A percentile compares a stretch with the other conserved stretches of the same genome.
Evolutionary conservation across 2,113 vertebrate species (phyloP).

Genomic region (Oxygymnocypris stewartii): DNA sequence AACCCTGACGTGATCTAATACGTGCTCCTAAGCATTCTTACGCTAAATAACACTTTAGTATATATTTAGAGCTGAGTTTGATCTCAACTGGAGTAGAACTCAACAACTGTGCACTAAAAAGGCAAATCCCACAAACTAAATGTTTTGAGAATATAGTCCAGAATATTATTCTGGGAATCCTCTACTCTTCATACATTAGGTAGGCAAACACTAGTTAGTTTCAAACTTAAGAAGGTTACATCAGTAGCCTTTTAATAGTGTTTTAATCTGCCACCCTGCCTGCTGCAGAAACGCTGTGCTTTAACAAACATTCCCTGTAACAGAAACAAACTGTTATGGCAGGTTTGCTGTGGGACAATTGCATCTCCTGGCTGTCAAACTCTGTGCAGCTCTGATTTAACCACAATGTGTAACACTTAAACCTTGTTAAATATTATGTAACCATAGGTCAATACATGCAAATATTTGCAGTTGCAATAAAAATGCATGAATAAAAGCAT

Average conservation of each 20-base stretch:
- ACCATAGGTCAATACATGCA: background rate
- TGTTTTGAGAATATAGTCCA: background rate
- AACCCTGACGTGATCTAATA: slow-evolving; percentile 6
- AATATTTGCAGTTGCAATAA: background rate
- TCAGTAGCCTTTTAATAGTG: slow-evolving; percentile 46
- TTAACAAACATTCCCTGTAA: slow-evolving; percentile 17
- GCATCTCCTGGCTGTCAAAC: background rate
- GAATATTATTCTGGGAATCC: background rate
- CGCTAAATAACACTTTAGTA: background rate
- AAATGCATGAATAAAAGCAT: background rate
- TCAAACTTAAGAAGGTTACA: slow-evolving; percentile 35
- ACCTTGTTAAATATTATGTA: background rate
- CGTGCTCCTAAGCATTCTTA: background rate
- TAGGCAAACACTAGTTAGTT: slow-evolving; percentile 11
- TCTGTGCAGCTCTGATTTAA: background rate
- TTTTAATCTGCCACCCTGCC: slow-evolving; percentile 42
- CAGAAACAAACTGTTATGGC: background rate
- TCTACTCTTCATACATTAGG: background rate
- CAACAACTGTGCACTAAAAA: background rate
- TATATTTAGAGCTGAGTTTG: background rate
- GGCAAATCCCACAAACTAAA: background rate
- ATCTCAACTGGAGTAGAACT: background rate
- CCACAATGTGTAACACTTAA: background rate
- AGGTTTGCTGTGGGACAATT: background rate
- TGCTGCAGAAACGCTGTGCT: slow-evolving; percentile 1